Evolutionary conservation across 2,797 vertebrate genomes (phyloP).

Genomic region (Lutjanus argentimaculatus): DNA sequence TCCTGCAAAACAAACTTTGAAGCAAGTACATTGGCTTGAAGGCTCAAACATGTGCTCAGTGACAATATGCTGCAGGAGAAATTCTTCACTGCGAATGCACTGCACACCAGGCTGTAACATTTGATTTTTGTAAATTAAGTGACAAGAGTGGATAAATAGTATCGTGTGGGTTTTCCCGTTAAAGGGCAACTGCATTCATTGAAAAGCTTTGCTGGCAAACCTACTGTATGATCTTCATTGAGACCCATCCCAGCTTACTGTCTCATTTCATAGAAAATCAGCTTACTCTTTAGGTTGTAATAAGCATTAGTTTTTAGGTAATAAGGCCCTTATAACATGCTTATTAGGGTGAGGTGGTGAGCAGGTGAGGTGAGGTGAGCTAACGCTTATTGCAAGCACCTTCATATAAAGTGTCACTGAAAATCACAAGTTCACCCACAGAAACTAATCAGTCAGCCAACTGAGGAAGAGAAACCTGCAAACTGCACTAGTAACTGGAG

Average conservation of each 20-base stretch:
- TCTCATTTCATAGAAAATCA: slow-evolving; percentile 9
- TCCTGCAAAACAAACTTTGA: neutral
- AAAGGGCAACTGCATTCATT: slow-evolving; percentile 16
- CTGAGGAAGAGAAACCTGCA: neutral
- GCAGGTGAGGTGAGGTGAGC: no score
- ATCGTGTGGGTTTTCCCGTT: neutral
- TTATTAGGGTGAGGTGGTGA: no score
- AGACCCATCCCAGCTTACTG: neutral
- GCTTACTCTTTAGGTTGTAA: no score
- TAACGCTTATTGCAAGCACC: no score
- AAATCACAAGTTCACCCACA: neutral
- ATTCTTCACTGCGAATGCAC: neutral
- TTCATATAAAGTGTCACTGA: no score
- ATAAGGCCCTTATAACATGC: no score
- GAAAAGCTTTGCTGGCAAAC: slow-evolving; percentile 11
- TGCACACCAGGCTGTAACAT: neutral
- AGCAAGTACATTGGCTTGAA: neutral
- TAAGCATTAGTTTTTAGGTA: no score
- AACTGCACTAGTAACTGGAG: neutral
- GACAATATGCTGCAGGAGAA: neutral
- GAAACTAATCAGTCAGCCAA: neutral
- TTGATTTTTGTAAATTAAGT: slow-evolving; percentile 27
- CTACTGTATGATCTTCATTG: neutral
- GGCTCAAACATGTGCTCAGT: neutral
- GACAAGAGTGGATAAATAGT: slow-evolving; percentile 6